phyloP scores from a whole-genome alignment of 2,888 invertebrate genomes.

The Hetaerina titia region DNA sequence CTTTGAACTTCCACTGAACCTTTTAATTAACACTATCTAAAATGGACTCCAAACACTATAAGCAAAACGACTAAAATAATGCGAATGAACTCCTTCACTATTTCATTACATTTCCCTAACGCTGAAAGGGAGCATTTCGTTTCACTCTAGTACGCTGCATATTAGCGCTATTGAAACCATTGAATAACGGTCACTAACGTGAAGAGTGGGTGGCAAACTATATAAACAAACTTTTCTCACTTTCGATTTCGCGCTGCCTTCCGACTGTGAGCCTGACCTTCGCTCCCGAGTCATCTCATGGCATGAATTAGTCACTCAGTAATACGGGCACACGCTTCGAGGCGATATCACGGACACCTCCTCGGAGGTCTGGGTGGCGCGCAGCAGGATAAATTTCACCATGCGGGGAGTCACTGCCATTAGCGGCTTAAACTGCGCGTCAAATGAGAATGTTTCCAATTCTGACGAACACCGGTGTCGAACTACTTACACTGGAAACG shows the following conservation, averaged over 20 bases:
- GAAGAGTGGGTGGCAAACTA: not conserved
- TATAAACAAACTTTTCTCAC: constrained; percentile 2
- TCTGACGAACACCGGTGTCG: not conserved
- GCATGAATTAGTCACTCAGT: not conserved
- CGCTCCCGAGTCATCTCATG: not conserved
- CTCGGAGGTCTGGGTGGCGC: not conserved
- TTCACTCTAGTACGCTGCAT: not conserved
- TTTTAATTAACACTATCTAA: too few relatives aligned
- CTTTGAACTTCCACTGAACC: too few relatives aligned
- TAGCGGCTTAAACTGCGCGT: not conserved
- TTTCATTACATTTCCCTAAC: too few relatives aligned
- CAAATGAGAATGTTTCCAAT: not conserved
- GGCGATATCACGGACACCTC: not conserved
- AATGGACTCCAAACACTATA: too few relatives aligned
- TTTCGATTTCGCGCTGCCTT: not conserved
- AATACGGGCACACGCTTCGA: not conserved
- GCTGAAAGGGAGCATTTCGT: too few relatives aligned
- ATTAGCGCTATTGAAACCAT: not conserved
- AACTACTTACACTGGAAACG: not conserved
- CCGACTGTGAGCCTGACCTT: not conserved
- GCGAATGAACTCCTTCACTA: too few relatives aligned
- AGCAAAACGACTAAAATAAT: too few relatives aligned
- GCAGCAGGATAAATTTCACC: not conserved
- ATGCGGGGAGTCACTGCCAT: not conserved
- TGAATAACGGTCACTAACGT: not conserved